These are phyloP conservation scores for Zhengitettix transpicula DNA, from an alignment of 2,888 invertebrate genomes.

Conservation along the genomic window DNA sequence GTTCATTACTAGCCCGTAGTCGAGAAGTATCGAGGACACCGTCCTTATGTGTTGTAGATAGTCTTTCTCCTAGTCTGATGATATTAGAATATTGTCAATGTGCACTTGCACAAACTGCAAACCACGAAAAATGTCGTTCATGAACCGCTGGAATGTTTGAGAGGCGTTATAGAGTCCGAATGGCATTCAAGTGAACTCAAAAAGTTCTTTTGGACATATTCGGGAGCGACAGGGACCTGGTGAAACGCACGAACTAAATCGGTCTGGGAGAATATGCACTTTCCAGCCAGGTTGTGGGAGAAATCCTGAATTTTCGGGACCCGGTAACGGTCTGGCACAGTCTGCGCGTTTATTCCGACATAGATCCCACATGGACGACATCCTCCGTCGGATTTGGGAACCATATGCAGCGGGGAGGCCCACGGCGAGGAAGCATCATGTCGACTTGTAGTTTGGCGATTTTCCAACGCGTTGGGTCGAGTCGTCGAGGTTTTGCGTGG, in stretches of 20 bases:
- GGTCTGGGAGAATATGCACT: background rate
- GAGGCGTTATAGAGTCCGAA: no score
- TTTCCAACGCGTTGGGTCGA: background rate
- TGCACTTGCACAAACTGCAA: no score
- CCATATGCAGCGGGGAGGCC: background rate
- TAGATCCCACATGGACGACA: background rate
- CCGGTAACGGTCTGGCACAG: background rate
- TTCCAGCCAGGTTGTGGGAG: background rate
- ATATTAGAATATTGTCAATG: no score
- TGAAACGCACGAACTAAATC: background rate
- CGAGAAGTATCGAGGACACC: no score
- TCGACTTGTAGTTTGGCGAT: background rate
- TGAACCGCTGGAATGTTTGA: no score
- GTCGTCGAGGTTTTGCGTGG: background rate
- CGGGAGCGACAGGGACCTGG: background rate
- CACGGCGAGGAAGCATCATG: background rate
- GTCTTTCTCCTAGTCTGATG: no score
- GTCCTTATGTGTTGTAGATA: no score
- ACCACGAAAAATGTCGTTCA: no score
- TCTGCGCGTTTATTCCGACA: background rate
- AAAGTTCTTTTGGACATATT: background rate
- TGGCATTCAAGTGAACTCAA: background rate
- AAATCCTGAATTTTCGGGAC: background rate
- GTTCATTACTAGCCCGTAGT: no score
- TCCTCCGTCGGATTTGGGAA: background rate